Evolutionary conservation across 2,888 invertebrate genomes (phyloP).

Genomic region (Conchocele bisecta): DNA sequence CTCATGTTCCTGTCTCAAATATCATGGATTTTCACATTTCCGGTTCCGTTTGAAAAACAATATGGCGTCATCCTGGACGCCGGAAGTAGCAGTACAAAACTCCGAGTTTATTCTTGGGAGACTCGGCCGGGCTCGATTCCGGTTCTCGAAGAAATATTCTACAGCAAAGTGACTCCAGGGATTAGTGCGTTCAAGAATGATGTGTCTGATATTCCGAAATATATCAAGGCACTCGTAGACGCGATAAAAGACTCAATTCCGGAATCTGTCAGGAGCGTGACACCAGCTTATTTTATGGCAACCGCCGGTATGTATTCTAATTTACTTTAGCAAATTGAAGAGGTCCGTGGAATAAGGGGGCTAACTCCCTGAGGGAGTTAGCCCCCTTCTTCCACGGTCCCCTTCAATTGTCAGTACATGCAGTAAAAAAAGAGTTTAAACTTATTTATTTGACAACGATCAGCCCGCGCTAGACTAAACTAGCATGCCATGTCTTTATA

Average conservation of each 20-base stretch:
- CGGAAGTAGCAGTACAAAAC: constrained; percentile 84
- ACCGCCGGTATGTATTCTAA: constrained; percentile 83
- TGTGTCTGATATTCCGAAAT: constrained; percentile 46
- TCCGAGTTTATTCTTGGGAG: constrained; percentile 83
- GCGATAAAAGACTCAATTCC: constrained; percentile 80
- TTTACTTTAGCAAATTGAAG: too few relatives aligned
- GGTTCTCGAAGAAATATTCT: constrained; percentile 49
- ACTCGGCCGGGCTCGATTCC: constrained; percentile 50
- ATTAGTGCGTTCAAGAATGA: constrained; percentile 59
- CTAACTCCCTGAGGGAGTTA: too few relatives aligned
- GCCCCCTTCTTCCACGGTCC: too few relatives aligned
- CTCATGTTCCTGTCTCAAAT: too few relatives aligned
- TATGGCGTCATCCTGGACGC: constrained; percentile 84
- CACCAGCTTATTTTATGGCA: constrained; percentile 84
- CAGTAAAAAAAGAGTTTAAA: too few relatives aligned
- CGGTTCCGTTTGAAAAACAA: constrained; percentile 20
- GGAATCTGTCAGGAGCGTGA: constrained; percentile 71
- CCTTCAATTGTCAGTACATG: too few relatives aligned
- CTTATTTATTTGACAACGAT: too few relatives aligned
- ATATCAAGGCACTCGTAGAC: constrained; percentile 80
- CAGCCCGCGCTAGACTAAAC: too few relatives aligned
- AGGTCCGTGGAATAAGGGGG: too few relatives aligned
- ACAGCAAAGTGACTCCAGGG: constrained; percentile 66
- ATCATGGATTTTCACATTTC: too few relatives aligned
- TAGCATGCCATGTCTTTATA: too few relatives aligned